Percentiles rank a stretch among this genome's conserved stretches.
These are phyloP conservation scores for Selenia dentaria DNA, from an alignment of 2,888 invertebrate genomes.

Conservation along the genomic window DNA sequence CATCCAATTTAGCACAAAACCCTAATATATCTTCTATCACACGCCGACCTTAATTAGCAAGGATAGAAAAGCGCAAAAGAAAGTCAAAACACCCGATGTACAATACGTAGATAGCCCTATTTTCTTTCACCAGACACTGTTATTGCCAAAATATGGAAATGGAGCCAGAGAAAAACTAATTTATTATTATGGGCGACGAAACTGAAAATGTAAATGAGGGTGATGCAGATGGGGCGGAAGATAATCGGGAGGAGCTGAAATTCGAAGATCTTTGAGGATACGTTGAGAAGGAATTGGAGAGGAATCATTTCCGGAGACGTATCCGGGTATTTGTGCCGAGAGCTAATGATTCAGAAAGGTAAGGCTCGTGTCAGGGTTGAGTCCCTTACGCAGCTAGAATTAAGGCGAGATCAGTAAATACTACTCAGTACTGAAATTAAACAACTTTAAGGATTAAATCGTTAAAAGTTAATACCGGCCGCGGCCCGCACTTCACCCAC, in stretches of 20 bases:
- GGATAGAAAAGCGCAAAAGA: conserved; percentile 20
- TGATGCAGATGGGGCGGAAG: conserved; percentile 35
- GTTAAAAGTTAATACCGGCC: no score
- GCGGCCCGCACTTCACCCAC: no score
- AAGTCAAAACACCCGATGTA: conserved; percentile 18
- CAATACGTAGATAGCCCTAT: conserved; percentile 7
- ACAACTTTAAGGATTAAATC: no score
- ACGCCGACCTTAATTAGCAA: conserved; percentile 6
- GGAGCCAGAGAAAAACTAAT: conserved; percentile 37
- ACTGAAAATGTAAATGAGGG: conserved; percentile 36
- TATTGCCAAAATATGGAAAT: conserved; percentile 40
- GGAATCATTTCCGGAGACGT: not conserved
- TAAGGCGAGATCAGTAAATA: no score
- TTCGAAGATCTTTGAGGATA: conserved; percentile 25
- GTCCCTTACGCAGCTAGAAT: no score
- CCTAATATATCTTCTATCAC: not conserved
- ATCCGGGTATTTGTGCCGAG: conserved; percentile 5
- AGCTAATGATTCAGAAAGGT: conserved; percentile 20
- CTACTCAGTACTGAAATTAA: no score
- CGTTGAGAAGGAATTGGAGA: conserved; percentile 8
- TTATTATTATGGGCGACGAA: conserved; percentile 38
- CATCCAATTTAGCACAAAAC: not conserved
- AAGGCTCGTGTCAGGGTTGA: not conserved
- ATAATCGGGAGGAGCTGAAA: conserved; percentile 30
- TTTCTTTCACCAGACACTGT: conserved; percentile 29